Evolutionary conservation across 2,888 invertebrate species (phyloP).

Genomic region (Cactoblastis cactorum): DNA sequence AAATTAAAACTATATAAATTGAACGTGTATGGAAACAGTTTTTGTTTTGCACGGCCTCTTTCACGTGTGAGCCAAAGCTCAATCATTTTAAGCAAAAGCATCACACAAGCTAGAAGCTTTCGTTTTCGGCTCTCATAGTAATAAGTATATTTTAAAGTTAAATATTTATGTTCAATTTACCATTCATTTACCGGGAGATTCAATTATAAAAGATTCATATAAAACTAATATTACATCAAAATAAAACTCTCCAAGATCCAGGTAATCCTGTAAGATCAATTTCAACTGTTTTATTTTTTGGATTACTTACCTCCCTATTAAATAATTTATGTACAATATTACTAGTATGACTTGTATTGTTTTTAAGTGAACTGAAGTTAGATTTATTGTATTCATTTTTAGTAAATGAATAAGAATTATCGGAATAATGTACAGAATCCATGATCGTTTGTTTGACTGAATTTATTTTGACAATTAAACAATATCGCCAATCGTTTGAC

Average conservation of each 20-base stretch:
- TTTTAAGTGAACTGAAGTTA: constrained; percentile 42
- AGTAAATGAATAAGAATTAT: constrained; percentile 47
- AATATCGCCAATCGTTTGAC: constrained; percentile 35
- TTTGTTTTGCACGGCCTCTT: neutral
- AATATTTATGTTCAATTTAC: neutral
- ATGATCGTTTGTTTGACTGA: constrained; percentile 75
- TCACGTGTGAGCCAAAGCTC: neutral
- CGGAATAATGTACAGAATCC: constrained; percentile 63
- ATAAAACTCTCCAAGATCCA: constrained; percentile 24
- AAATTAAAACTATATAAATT: neutral
- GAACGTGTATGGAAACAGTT: neutral
- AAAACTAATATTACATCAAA: neutral
- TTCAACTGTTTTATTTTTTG: constrained; percentile 29
- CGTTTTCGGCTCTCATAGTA: neutral
- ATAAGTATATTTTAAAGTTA: neutral
- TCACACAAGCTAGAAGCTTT: neutral
- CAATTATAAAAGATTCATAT: no score
- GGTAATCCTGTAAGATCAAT: constrained; percentile 28
- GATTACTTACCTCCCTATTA: constrained; percentile 79
- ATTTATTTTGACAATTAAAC: constrained; percentile 49
- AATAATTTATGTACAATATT: constrained; percentile 77
- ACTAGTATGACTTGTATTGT: constrained; percentile 43
- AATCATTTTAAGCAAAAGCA: neutral
- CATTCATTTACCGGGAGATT: neutral
- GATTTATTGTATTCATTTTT: constrained; percentile 48